Evolutionary conservation across 2,888 invertebrate species (phyloP).

Genomic region (Labia minor): DNA sequence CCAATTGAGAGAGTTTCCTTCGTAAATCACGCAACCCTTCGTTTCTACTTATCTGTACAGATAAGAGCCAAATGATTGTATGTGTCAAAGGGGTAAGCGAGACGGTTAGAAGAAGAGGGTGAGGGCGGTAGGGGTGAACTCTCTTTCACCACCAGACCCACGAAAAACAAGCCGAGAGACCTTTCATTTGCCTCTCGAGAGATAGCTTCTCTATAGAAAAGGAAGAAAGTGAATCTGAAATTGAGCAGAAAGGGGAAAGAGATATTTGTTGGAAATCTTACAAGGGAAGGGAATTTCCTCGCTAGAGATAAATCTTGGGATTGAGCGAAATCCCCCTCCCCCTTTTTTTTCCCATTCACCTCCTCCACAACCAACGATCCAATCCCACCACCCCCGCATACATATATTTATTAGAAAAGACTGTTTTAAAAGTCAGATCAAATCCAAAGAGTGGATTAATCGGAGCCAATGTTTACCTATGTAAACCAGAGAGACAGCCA

Average conservation of each 20-base stretch:
- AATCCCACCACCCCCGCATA: neutral
- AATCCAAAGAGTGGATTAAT: slow-evolving; percentile 9
- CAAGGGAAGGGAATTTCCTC: slow-evolving; percentile 9
- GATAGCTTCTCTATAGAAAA: neutral
- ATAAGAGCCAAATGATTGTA: too few relatives aligned
- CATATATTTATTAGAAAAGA: slow-evolving; percentile 8
- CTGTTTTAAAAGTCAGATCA: slow-evolving; percentile 13
- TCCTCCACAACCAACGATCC: too few relatives aligned
- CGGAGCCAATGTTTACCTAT: slow-evolving; percentile 13
- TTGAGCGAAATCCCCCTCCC: neutral
- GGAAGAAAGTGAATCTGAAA: neutral
- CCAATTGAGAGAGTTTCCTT: too few relatives aligned
- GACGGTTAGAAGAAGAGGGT: too few relatives aligned
- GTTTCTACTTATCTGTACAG: too few relatives aligned
- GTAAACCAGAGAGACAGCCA: slow-evolving; percentile 6
- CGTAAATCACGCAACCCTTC: too few relatives aligned
- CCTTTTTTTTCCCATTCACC: neutral
- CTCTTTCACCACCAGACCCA: too few relatives aligned
- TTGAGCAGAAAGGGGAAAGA: neutral
- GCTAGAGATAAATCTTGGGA: slow-evolving; percentile 4
- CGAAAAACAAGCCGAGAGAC: neutral
- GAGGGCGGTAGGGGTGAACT: too few relatives aligned
- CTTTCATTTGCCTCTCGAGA: neutral
- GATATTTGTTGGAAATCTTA: slow-evolving; percentile 13
- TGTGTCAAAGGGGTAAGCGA: too few relatives aligned